Base-by-base conservation (phyloP, 2,888 invertebrate genomes). In the Dilophus febrilis region DNA sequence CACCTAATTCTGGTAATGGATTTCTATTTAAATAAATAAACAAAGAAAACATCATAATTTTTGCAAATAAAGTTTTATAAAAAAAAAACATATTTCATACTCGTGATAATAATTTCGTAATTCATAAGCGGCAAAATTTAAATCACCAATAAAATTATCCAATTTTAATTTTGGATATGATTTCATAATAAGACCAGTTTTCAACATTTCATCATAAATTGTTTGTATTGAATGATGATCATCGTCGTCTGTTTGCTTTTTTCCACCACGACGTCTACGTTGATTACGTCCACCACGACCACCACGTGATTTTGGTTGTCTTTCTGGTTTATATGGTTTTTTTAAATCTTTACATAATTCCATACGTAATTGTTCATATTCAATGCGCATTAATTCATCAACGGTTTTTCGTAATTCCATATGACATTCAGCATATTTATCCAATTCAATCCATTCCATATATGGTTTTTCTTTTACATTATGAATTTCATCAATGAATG, bases 131-230 rank as follows among this genome's bases (percentile, higher is more conserved):
- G 64, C 54, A 51, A 70, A 71, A 40, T 68, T 70, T 32, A 71
- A 68, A 48, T 81, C 80, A 0, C 82, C 80, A 37, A 70, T 61
- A 52, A 72, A 78, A 39, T 77, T 72, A 2, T 66, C 60, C 41
- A 84, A 56, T 1, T 56, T 58, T 1, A 63, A 61, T 37, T 59
- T 60, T 0, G 71, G 68, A 50, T 72, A 72, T 12, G 66, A 61
- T n/a, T n/a, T n/a, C 40, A 63, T 67, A 41, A 84, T 75, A 40
- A 85, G 70, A 7, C 54, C 53, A 8, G 42, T 45, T 17, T 50
- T 48, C 41, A 48, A 44, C 17, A 85, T 60, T 56, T 83, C 81
- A 49, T 76, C 67, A 50, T 75, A 81, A 16, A 82, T 55, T 7
- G 77, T 75, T 46, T 74, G 71, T 3, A 67, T 57, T 2, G 67